Conservation (phyloP, 2,797 vertebrate genomes). For the Megaceryle alcyon region DNA sequence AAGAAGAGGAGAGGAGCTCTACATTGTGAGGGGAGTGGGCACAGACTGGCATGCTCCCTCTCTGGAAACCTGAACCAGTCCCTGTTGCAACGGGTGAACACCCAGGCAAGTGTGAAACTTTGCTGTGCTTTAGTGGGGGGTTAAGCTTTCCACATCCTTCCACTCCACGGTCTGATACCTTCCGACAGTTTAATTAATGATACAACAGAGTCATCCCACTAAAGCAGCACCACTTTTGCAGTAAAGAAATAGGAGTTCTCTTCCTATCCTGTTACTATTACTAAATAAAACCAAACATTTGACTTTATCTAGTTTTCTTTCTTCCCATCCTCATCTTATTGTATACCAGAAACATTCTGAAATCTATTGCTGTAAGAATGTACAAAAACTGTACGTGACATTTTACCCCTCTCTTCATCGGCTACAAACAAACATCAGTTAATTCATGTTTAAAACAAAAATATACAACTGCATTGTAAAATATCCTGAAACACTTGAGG, state of each 20-base stretch:
- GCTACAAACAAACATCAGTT: neutral
- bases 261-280: neutral
- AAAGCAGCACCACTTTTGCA: neutral
- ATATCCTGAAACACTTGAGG: neutral
- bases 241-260: neutral
- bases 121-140: neutral
- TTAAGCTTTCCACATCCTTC: neutral
- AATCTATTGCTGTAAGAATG: neutral
- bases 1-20: neutral
- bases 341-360: neutral
- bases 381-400: neutral
- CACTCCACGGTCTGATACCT: neutral
- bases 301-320: neutral
- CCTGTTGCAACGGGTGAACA: rapidly evolving
- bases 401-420: neutral
- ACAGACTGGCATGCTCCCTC: rapidly evolving
- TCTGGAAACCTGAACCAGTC: neutral
- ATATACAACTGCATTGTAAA: neutral
- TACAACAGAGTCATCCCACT: neutral
- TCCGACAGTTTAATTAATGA: neutral
- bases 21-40: neutral
- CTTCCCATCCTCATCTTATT: neutral
- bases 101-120: neutral
- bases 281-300: neutral
- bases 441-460: neutral